Conservation (phyloP, 2,888 invertebrate genomes). For the Aphidoletes aphidimyza region DNA sequence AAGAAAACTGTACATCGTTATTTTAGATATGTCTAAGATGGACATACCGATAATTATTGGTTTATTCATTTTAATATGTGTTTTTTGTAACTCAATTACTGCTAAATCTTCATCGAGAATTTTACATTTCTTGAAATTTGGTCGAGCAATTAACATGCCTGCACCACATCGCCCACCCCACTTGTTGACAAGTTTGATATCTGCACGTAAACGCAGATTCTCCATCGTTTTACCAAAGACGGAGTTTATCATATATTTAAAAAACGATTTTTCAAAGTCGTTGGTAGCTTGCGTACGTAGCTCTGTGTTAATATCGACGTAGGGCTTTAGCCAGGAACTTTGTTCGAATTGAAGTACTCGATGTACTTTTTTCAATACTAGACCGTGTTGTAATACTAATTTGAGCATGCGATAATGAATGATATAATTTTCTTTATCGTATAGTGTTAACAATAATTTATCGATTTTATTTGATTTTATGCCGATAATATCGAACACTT, state of each 20-base stretch:
- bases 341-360: constrained; percentile 60
- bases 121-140: constrained; percentile 60
- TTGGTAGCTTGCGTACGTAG: background rate
- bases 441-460: constrained; percentile 58
- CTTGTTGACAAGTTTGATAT: constrained; percentile 65
- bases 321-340: background rate
- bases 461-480: background rate
- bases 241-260: background rate
- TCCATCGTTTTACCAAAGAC: constrained; percentile 56
- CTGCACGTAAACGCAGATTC: constrained; percentile 55
- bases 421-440: constrained; percentile 58
- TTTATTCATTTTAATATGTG: constrained; percentile 61
- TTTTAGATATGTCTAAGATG: constrained; percentile 64
- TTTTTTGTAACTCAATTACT: constrained; percentile 61
- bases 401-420: constrained; percentile 56
- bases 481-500: background rate
- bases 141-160: constrained; percentile 60
- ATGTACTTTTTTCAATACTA: constrained; percentile 59
- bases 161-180: constrained; percentile 63
- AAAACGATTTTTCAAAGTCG: background rate
- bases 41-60: constrained; percentile 64
- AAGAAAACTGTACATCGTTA: constrained; percentile 63
- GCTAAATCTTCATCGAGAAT: constrained; percentile 63
- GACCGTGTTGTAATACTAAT: constrained; percentile 60
- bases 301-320: background rate